phyloP scores from a whole-genome alignment of 2,797 vertebrate genomes.

The Acrossocheilus wenchowensis region DNA sequence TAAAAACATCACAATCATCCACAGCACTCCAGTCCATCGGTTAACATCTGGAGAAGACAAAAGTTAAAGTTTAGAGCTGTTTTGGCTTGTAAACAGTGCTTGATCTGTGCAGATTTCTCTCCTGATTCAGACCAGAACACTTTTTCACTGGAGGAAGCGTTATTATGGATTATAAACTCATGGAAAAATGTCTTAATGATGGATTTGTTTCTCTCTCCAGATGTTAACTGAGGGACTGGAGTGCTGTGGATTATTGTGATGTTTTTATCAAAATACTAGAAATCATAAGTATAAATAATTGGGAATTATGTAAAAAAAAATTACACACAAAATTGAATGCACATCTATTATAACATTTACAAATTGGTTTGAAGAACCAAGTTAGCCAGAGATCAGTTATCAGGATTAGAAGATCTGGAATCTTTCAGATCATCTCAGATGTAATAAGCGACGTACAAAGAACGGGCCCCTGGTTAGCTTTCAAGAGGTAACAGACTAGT shows the following conservation, averaged over 20 bases:
- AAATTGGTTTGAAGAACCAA: too few relatives aligned
- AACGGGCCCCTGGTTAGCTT: constrained; percentile 53
- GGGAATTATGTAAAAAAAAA: too few relatives aligned
- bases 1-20: not conserved
- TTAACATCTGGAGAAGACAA: not conserved
- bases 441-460: too few relatives aligned
- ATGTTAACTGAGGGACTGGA: not conserved
- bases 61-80: not conserved
- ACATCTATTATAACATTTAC: too few relatives aligned
- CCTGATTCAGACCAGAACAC: not conserved
- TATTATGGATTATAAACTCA: not conserved
- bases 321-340: too few relatives aligned
- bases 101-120: not conserved
- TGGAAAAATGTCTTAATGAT: not conserved
- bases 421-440: too few relatives aligned
- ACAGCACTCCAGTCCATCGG: not conserved
- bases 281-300: too few relatives aligned
- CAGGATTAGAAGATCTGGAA: too few relatives aligned
- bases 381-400: too few relatives aligned
- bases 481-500: not conserved
- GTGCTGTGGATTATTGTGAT: not conserved
- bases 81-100: not conserved
- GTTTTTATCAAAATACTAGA: not conserved
- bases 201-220: not conserved
- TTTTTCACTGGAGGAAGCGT: not conserved